These are phyloP conservation scores for Craseonycteris thonglongyai DNA, from an alignment of 2,113 vertebrate genomes.

Conservation along the genomic window DNA sequence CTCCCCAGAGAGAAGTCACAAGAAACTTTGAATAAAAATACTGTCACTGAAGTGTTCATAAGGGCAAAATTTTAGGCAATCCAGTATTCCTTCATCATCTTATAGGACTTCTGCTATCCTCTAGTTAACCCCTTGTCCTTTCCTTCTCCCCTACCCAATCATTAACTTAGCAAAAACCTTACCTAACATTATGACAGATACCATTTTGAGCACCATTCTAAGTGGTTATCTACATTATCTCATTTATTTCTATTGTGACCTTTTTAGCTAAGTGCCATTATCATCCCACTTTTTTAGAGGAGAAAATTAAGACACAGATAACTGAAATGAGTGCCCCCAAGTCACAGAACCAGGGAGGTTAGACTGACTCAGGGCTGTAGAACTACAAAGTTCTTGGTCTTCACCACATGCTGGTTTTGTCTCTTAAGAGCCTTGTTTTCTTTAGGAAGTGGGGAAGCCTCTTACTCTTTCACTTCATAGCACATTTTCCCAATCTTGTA, in stretches of 20 bases:
- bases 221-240: neutral
- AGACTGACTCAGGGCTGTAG: neutral
- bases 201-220: neutral
- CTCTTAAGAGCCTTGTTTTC: neutral
- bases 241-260: neutral
- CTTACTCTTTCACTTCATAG: neutral
- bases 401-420: neutral
- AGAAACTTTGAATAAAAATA: conserved; percentile 2
- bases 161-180: neutral
- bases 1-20: neutral
- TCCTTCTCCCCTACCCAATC: neutral
- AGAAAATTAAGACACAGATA: neutral
- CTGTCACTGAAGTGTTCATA: neutral
- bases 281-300: neutral
- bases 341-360: neutral
- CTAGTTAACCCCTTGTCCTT: neutral
- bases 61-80: neutral
- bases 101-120: neutral
- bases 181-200: neutral
- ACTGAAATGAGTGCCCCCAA: neutral
- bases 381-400: neutral
- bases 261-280: neutral
- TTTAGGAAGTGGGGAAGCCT: neutral
- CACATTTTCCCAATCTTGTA: neutral
- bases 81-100: neutral